Base-by-base conservation (phyloP, 2,888 invertebrate species). In the Halictus ligatus region DNA sequence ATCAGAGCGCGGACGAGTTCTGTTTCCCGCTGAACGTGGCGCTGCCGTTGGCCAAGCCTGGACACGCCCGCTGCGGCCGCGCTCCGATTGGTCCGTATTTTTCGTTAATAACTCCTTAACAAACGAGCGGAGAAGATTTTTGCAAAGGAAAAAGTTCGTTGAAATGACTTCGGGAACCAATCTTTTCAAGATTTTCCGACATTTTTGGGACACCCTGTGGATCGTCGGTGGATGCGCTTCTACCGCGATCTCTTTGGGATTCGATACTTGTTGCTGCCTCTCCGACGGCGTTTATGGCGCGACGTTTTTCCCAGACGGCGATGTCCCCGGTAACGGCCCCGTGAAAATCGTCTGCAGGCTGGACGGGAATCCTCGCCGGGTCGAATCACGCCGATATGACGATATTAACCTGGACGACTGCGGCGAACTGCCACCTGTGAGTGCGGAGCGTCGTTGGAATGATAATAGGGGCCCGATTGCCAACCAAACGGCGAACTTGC, bases 221-320 rank as follows among this genome's bases (percentile, higher is more conserved):
- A 1, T 54, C 3, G n/a, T 10, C 10, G 10, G 21, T 54, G 54
- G 54, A 10, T 54, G 54, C n/a, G n/a, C 12, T 21, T 3, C 58
- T 21, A 12, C 15, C 50, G 60, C 71, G 60, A 50, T 60, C 50
- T 60, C 83, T 75, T 75, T 72, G 46, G 54, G 64, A 83, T 83
- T 79, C 84, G 78, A 83, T 84, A 83, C 84, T 84, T 84, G 84
- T 84, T 84, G 84, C 83, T 82, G 54, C 43, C 35, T 75, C 71
- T 40, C 54, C 48, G n/a, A 46, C 13, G 29, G 71, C 85, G 78
- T 86, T 86, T 78, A 75, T 78, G 78, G 54, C 67, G 67, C 64
- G 15, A 75, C 48, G 29, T 58, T 69, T 58, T 40, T 58, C 6
- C 40, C 64, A 64, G 64, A 67, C 13, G 12, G 21, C n/a, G 29